A percentile compares a stretch with the other conserved stretches of the same genome.
These are phyloP conservation scores for Chalcosyrphus nemorum DNA, from an alignment of 2,888 invertebrate species.

Conservation along the genomic window DNA sequence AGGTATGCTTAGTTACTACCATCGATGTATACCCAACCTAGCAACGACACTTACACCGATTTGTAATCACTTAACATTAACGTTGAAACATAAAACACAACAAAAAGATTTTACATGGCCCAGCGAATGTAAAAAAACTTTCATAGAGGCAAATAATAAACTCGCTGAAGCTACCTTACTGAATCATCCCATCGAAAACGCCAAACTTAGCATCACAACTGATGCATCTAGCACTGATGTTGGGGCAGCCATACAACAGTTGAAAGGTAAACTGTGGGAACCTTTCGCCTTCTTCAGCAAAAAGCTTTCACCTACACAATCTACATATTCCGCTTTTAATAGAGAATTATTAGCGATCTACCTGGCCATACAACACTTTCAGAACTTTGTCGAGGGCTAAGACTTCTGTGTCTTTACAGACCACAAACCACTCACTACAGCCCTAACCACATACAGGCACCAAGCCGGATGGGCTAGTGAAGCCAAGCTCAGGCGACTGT, in stretches of 20 bases:
- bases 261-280: not conserved
- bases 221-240: constrained; percentile 8
- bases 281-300: constrained; percentile 8
- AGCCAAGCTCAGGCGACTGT: too few species aligned
- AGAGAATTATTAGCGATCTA: not conserved
- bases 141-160: not conserved
- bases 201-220: constrained; percentile 18
- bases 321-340: not conserved
- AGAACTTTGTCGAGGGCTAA: constrained; percentile 77
- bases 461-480: too few species aligned
- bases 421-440: too few species aligned
- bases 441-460: too few species aligned
- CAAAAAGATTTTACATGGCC: not conserved
- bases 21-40: not conserved
- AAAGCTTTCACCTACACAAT: not conserved
- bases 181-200: not conserved
- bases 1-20: too few species aligned
- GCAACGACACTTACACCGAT: constrained; percentile 36
- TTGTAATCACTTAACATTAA: not conserved
- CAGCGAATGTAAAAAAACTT: not conserved
- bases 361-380: not conserved
- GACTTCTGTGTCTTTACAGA: constrained; percentile 56
- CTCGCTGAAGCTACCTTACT: not conserved
- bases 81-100: not conserved
- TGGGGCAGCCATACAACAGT: constrained; percentile 20